Conservation (phyloP, 2,888 invertebrate genomes). For the Hoplodrina ambigua region DNA sequence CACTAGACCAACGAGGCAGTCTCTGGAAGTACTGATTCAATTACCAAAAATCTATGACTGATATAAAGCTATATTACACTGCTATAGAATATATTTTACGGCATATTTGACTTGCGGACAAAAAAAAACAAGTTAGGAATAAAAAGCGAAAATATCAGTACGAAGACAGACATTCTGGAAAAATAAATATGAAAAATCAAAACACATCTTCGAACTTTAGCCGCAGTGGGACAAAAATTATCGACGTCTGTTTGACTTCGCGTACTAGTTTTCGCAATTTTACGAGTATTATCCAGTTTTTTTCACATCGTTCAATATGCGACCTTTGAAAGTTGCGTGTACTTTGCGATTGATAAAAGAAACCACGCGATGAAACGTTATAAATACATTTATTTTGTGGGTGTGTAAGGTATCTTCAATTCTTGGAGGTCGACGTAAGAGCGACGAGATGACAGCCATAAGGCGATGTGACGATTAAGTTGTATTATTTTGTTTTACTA, state of each 20-base stretch:
- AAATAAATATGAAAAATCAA: conserved; percentile 26
- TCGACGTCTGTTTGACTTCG: conserved; percentile 37
- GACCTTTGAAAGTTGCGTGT: conserved; percentile 59
- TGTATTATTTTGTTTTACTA: too few species aligned
- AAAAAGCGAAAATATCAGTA: background rate
- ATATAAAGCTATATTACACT: too few species aligned
- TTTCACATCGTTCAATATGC: conserved; percentile 53
- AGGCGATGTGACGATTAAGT: too few species aligned
- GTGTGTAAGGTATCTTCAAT: background rate
- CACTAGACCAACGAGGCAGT: too few species aligned
- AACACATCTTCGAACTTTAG: conserved; percentile 24
- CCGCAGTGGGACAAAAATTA: conserved; percentile 41
- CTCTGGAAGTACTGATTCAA: too few species aligned
- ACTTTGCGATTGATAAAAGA: conserved; percentile 37
- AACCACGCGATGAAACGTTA: conserved; percentile 54
- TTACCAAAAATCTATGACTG: too few species aligned
- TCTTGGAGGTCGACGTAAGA: background rate
- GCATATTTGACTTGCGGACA: too few species aligned
- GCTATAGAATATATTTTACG: too few species aligned
- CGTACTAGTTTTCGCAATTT: conserved; percentile 43
- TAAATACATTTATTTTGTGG: conserved; percentile 36
- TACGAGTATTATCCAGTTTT: conserved; percentile 48
- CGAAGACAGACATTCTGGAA: background rate
- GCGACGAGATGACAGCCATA: background rate
- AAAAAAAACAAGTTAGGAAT: background rate